Conservation (phyloP, 2,888 invertebrate species). For the Pristionchus fissidentatus region DNA sequence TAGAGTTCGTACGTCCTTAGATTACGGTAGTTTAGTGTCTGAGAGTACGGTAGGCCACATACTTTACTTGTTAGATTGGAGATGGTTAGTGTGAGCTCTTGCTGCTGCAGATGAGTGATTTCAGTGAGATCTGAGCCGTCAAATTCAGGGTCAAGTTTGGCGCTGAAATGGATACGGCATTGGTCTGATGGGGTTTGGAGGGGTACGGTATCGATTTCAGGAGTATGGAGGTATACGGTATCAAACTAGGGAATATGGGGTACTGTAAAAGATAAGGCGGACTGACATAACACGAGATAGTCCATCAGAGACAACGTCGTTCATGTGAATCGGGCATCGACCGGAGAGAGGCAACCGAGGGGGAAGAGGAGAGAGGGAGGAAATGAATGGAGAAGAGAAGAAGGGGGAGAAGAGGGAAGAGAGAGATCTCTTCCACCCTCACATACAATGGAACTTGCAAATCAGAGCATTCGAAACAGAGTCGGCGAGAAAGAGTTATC, state of each 20-base stretch:
- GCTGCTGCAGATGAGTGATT: not conserved
- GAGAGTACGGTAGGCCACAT: not conserved
- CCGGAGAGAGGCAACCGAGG: constrained; percentile 7
- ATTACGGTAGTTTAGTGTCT: not conserved
- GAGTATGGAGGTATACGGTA: not conserved
- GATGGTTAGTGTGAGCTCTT: constrained; percentile 4
- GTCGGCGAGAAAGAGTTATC: too few species aligned
- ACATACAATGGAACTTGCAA: too few species aligned
- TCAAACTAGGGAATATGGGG: too few species aligned
- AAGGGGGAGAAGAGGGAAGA: not conserved
- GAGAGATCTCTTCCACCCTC: too few species aligned
- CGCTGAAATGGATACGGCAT: constrained; percentile 33
- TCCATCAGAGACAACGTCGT: not conserved
- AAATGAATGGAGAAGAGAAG: not conserved
- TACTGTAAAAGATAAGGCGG: not conserved
- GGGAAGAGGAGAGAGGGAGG: not conserved
- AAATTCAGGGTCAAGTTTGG: constrained; percentile 18
- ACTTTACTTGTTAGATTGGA: constrained; percentile 20
- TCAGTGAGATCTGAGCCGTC: constrained; percentile 8
- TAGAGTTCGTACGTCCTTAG: constrained; percentile 8
- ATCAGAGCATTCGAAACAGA: too few species aligned
- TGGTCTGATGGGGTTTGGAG: too few species aligned
- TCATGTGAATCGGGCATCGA: not conserved
- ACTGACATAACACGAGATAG: not conserved
- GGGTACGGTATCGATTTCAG: not conserved